Evolutionary conservation across 2,113 vertebrate genomes (phyloP), one percentile per base, ranked within the genome.

Genomic region (Myrmophylax atrothorax): DNA sequence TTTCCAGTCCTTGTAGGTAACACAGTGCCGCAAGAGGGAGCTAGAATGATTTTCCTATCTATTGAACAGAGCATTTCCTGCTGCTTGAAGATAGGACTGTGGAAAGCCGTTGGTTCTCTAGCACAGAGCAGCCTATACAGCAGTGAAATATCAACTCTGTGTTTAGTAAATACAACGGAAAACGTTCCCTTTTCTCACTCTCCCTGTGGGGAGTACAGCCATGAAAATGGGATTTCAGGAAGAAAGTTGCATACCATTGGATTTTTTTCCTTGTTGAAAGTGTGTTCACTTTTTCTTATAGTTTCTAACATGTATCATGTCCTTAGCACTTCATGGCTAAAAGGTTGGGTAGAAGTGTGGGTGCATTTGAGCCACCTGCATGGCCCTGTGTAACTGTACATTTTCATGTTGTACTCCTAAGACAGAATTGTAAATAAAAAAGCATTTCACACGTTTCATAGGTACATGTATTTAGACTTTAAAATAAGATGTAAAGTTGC

Each of bases 21-120:
- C 1, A 7, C 29, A 4, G 15, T 77, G 24, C 94, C 96, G 67
- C 52, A 0, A 84, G 95, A 86, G 92, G 96, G 95, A 93, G 92
- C 90, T 60, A 84, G 86, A 86, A 22, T 33, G 50, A 14, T 81
- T 50, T 55, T 18, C 19, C 62, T 83, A 19, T 42, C 12, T 37
- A 0, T 37, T 35, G 37, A 76, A 6, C 8, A 35, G 74, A 87
- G 33, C 38, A 3, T 26, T 63, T 46, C 10, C 18, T 37, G 1
- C 6, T 7, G 35, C 26, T 52, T 4, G 3, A 40, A n/a, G 60
- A 26, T 31, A 12, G 37, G n/a, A 10, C 79, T 62, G 35, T 60
- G 46, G 29, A 52, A 60, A 63, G 50, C 3, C 1, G 9, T n/a
- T 84, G 58, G 4, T 50, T 68, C 42, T 68, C 29, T 69, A 66